phyloP scores from a whole-genome alignment of 2,113 vertebrate species.

The Cyphomyrus discorhynchus region DNA sequence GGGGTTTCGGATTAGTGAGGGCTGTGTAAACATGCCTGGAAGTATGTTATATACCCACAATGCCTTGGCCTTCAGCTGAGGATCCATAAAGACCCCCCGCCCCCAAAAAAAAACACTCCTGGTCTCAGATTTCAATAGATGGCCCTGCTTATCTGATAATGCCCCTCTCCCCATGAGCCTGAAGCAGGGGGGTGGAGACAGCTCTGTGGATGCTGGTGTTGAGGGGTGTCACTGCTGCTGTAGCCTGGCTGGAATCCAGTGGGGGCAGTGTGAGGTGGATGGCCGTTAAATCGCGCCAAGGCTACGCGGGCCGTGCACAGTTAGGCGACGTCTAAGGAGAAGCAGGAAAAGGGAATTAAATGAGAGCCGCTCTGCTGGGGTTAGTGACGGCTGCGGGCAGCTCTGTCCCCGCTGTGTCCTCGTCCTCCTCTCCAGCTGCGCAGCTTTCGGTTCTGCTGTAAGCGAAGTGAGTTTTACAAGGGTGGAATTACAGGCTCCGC shows the following conservation, averaged over 20 bases:
- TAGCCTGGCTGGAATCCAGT: neutral
- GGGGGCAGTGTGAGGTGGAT: neutral
- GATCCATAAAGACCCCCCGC: neutral
- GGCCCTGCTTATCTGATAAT: conserved; percentile 1
- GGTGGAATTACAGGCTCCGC: neutral
- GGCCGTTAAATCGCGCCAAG: neutral
- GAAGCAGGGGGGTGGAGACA: neutral
- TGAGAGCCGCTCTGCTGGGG: neutral
- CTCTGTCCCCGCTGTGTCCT: neutral
- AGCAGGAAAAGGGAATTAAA: neutral
- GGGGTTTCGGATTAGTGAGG: neutral
- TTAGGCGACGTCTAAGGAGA: neutral
- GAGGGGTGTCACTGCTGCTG: neutral
- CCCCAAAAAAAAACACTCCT: neutral
- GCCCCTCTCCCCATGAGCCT: neutral
- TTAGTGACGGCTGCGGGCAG: neutral
- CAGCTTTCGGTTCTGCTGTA: neutral
- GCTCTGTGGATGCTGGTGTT: neutral
- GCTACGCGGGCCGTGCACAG: neutral
- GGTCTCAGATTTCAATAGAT: neutral
- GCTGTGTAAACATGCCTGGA: neutral
- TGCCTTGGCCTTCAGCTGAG: neutral
- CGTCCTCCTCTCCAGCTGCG: neutral
- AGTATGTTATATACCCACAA: neutral
- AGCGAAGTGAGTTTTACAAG: neutral